A percentile compares a stretch with the other conserved stretches of the same genome.
phyloP scores from a whole-genome alignment of 2,797 vertebrate genomes.

The Poeciliopsis turneri region DNA sequence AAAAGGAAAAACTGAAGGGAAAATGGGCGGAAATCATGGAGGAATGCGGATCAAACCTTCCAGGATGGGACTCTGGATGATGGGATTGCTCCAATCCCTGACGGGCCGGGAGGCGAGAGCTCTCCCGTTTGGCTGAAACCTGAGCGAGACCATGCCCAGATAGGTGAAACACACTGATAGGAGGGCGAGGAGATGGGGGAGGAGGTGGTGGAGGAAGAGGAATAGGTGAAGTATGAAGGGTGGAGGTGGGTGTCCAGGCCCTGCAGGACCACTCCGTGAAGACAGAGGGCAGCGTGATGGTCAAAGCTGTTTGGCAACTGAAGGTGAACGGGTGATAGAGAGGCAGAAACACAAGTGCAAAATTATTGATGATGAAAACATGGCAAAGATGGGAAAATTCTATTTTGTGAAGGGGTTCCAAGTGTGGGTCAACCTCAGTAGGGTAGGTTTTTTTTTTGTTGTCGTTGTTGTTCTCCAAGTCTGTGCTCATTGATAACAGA shows the following conservation, averaged over 20 bases:
- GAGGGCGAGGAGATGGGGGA: conserved; percentile 75
- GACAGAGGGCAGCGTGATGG: conserved; percentile 85
- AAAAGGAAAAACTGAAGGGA: not conserved
- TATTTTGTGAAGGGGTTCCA: not conserved
- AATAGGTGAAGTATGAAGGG: conserved; percentile 74
- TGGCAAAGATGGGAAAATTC: not conserved
- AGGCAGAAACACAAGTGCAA: conserved; percentile 59
- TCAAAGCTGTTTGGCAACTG: conserved; percentile 90
- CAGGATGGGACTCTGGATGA: conserved; percentile 92
- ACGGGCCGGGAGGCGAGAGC: conserved; percentile 86
- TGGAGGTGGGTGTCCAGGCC: conserved; percentile 57
- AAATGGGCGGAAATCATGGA: conserved; percentile 9
- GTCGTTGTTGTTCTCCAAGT: not conserved
- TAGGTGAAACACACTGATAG: conserved; percentile 64
- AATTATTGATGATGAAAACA: not conserved
- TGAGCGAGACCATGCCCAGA: conserved; percentile 84
- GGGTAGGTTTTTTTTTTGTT: not conserved
- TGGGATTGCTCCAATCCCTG: conserved; percentile 85
- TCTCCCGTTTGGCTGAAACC: conserved; percentile 84
- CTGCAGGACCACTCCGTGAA: conserved; percentile 80
- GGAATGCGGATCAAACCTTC: conserved; percentile 86
- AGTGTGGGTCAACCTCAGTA: not conserved
- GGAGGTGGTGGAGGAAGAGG: conserved; percentile 50
- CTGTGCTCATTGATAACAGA: not conserved
- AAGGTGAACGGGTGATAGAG: conserved; percentile 65